Percentiles rank a stretch among this genome's conserved stretches.
Evolutionary conservation across 2,888 invertebrate genomes (phyloP).

Genomic region (Agonopterix subpropinquella): DNA sequence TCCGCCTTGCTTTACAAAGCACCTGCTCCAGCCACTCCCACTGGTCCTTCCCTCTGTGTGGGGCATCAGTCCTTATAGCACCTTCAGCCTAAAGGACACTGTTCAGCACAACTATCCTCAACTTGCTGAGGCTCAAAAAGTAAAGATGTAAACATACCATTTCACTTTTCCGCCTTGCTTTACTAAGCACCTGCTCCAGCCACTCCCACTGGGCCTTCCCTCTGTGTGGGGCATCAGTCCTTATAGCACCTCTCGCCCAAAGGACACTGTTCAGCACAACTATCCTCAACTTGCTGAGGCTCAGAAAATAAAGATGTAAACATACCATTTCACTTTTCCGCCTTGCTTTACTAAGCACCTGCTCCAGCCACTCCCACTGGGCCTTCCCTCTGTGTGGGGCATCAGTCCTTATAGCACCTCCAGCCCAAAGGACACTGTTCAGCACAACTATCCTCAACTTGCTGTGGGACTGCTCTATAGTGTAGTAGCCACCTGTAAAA

Average conservation of each 20-base stretch:
- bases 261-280: slow-evolving; percentile 93
- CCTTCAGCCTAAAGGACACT: slow-evolving; percentile 87
- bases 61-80: slow-evolving; percentile 54
- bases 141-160: too few species aligned
- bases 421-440: slow-evolving; percentile 90
- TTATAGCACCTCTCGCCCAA: slow-evolving; percentile 75
- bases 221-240: slow-evolving; percentile 56
- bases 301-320: slow-evolving; percentile 62
- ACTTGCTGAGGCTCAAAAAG: too few species aligned
- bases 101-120: slow-evolving; percentile 90
- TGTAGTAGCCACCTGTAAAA: slow-evolving; percentile 89
- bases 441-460: slow-evolving; percentile 89
- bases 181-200: slow-evolving; percentile 84
- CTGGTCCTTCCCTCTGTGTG: slow-evolving; percentile 75
- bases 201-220: slow-evolving; percentile 86
- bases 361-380: slow-evolving; percentile 91
- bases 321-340: slow-evolving; percentile 88
- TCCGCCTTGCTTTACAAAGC: slow-evolving; percentile 82
- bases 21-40: slow-evolving; percentile 89
- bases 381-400: slow-evolving; percentile 63
- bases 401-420: slow-evolving; percentile 56
- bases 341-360: slow-evolving; percentile 83
- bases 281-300: slow-evolving; percentile 84
- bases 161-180: slow-evolving; percentile 84
- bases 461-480: slow-evolving; percentile 87